phyloP scores from a whole-genome alignment of 2,113 vertebrate species.

The Brachyhypopomus occidentalis region DNA sequence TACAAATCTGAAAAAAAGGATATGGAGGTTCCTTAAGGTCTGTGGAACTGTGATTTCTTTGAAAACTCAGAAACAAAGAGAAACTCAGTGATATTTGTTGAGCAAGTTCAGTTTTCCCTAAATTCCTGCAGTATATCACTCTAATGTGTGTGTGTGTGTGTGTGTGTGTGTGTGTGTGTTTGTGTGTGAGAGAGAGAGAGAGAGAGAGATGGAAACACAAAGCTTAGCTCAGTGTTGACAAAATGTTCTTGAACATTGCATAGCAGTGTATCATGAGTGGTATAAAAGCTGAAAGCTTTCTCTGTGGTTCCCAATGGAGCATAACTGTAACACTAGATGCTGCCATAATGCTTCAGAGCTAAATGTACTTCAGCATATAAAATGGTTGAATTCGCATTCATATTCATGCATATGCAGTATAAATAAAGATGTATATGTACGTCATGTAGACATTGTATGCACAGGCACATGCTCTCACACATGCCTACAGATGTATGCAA shows the following conservation, averaged over 20 bases:
- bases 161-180: constrained; percentile 17
- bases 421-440: too few species aligned
- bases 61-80: not conserved
- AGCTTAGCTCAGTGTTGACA: constrained; percentile 15
- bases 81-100: constrained; percentile 5
- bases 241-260: constrained; percentile 38
- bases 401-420: not conserved
- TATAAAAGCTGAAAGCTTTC: constrained; percentile 26
- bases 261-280: constrained; percentile 53
- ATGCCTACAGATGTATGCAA: not conserved
- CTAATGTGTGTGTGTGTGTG: constrained; percentile 24
- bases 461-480: not conserved
- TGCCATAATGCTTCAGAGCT: not conserved
- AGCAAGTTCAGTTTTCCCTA: constrained; percentile 36
- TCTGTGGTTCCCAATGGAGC: not conserved
- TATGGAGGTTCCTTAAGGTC: too few species aligned
- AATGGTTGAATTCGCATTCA: not conserved
- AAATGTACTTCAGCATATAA: not conserved
- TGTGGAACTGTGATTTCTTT: not conserved
- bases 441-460: not conserved
- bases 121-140: constrained; percentile 30
- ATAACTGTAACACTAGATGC: not conserved
- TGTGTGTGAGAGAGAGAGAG: constrained; percentile 12
- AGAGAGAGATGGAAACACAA: constrained; percentile 20
- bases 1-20: too few species aligned